These are phyloP conservation scores for Emys orbicularis DNA, from an alignment of 2,797 vertebrate genomes.

Conservation along the genomic window DNA sequence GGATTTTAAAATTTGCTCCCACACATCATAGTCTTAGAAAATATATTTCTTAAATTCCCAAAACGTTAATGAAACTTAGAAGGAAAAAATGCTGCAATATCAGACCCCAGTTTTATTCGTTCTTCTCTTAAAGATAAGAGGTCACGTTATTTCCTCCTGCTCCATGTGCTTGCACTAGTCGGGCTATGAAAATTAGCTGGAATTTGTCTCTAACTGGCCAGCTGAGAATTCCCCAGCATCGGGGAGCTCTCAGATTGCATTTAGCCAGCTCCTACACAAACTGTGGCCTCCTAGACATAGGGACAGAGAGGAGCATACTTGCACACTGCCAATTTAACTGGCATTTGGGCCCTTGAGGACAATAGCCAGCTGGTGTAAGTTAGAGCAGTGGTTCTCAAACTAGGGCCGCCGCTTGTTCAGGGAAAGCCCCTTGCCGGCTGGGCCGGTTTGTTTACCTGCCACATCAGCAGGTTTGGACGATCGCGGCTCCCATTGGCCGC, in stretches of 20 bases:
- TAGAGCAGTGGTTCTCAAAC: neutral
- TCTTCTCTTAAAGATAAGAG: neutral
- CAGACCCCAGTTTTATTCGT: neutral
- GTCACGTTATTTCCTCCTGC: neutral
- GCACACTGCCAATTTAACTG: too few relatives aligned
- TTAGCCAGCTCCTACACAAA: neutral
- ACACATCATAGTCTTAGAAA: neutral
- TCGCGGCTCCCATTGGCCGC: too few relatives aligned
- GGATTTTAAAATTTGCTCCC: neutral
- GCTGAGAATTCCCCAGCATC: neutral
- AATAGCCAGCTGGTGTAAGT: too few relatives aligned
- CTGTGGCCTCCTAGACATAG: neutral
- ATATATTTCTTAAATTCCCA: neutral
- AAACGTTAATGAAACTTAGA: neutral
- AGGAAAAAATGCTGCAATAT: neutral
- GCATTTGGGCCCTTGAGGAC: neutral
- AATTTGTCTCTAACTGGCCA: neutral
- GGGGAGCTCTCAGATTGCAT: neutral
- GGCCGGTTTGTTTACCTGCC: too few relatives aligned
- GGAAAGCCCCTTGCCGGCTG: too few relatives aligned
- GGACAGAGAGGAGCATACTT: too few relatives aligned
- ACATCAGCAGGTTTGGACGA: too few relatives aligned
- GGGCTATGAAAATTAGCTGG: neutral
- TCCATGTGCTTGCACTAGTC: neutral
- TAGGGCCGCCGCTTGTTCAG: too few relatives aligned